Conservation (phyloP, 2,797 vertebrate genomes). For the Cossypha niveicapilla region DNA sequence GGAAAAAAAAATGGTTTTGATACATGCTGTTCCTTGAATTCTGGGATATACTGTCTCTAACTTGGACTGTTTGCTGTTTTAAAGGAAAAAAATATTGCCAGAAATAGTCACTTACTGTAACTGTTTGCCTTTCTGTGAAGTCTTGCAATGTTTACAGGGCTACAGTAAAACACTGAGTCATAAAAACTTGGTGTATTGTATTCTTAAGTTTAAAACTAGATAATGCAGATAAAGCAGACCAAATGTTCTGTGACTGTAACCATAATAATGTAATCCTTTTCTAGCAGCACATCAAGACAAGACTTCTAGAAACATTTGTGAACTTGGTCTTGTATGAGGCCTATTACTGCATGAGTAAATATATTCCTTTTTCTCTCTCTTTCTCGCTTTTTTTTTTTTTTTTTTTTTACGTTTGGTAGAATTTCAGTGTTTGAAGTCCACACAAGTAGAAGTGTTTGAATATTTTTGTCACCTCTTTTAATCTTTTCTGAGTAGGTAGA, state of each 20-base stretch:
- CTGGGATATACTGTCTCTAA: neutral
- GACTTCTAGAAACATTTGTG: neutral
- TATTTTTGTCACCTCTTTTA: neutral
- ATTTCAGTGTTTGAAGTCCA: neutral
- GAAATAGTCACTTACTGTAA: neutral
- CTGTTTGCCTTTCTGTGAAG: neutral
- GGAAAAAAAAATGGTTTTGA: neutral
- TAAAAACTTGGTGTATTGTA: neutral
- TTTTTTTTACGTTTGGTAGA: neutral
- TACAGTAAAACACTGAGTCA: neutral
- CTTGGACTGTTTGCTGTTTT: neutral
- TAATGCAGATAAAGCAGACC: neutral
- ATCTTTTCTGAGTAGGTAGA: neutral
- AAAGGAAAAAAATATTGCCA: neutral
- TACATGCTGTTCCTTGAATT: neutral
- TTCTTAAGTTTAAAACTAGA: neutral
- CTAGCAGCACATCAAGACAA: neutral
- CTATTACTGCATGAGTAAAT: neutral
- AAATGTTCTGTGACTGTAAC: neutral
- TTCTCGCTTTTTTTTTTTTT: rapidly evolving
- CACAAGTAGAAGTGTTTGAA: neutral
- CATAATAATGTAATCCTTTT: neutral
- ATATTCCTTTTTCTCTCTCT: neutral
- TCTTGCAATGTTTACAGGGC: neutral
- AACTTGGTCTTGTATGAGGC: neutral